Evolutionary conservation across 2,888 invertebrate genomes (phyloP).

Genomic region (Callinectes sapidus): DNA sequence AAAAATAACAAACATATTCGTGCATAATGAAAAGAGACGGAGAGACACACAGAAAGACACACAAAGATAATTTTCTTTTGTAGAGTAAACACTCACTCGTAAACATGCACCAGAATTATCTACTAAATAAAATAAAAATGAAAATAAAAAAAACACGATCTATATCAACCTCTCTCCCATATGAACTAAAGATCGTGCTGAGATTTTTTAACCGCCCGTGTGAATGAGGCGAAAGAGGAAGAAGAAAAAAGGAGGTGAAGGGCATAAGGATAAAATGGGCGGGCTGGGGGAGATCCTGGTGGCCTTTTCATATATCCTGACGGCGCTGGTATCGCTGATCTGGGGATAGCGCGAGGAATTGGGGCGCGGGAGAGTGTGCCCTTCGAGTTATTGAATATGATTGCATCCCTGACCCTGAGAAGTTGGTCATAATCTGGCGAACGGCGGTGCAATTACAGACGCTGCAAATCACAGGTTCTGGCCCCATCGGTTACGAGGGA

Average conservation of each 20-base stretch:
- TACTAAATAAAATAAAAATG: not conserved
- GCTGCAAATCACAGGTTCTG: conserved; percentile 38
- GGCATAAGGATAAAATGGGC: not conserved
- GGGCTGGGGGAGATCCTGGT: not conserved
- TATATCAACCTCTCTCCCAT: not conserved
- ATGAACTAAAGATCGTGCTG: not conserved
- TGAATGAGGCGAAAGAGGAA: not conserved
- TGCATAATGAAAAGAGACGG: not conserved
- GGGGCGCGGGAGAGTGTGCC: not conserved
- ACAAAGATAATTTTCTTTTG: no score
- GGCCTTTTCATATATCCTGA: conserved; percentile 13
- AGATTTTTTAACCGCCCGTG: not conserved
- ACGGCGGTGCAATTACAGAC: conserved; percentile 45
- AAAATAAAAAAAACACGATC: not conserved
- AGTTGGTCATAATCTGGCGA: conserved; percentile 43
- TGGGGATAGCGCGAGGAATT: not conserved
- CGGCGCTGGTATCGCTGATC: not conserved
- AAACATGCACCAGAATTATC: not conserved
- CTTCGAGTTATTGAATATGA: conserved; percentile 50
- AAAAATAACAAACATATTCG: not conserved
- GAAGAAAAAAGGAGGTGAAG: not conserved
- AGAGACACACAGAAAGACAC: not conserved
- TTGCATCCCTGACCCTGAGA: conserved; percentile 36
- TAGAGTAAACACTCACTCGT: not conserved
- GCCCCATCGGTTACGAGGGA: conserved; percentile 42